Evolutionary conservation across 2,113 vertebrate genomes (phyloP).

Genomic region (Epinephelus cyanopodus): DNA sequence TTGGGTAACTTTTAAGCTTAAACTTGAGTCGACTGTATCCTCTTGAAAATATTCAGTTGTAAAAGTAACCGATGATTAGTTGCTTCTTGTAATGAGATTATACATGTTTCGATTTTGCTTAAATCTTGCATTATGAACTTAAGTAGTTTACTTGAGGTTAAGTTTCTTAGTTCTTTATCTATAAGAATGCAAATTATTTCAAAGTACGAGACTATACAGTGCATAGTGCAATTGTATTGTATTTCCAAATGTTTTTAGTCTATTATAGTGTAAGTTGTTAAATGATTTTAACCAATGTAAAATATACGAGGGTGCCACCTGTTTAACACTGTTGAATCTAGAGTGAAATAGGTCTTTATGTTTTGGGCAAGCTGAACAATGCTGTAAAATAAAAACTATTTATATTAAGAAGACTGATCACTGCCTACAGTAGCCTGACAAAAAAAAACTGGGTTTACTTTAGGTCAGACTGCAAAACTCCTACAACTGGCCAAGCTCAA

Average conservation of each 20-base stretch:
- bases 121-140: conserved; percentile 82
- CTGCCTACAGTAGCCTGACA: conserved; percentile 45
- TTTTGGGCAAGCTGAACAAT: conserved; percentile 82
- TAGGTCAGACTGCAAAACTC: background rate
- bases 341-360: conserved; percentile 77
- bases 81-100: conserved; percentile 85
- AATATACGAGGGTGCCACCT: conserved; percentile 73
- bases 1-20: conserved; percentile 77
- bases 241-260: conserved; percentile 83
- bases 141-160: conserved; percentile 85
- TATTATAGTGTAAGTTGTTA: conserved; percentile 81
- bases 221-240: conserved; percentile 82
- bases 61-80: conserved; percentile 83
- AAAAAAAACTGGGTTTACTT: background rate
- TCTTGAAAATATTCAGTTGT: conserved; percentile 81
- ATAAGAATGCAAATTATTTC: conserved; percentile 86
- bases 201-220: conserved; percentile 82
- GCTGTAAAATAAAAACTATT: conserved; percentile 86
- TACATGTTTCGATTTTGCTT: conserved; percentile 82
- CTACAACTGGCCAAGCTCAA: background rate
- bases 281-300: conserved; percentile 75
- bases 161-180: conserved; percentile 85
- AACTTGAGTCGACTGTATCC: conserved; percentile 77
- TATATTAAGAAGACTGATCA: conserved; percentile 80
- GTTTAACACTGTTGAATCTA: conserved; percentile 78